These are phyloP conservation scores for Sciurus niger DNA, from an alignment of 2,113 vertebrate species.

Conservation along the genomic window DNA sequence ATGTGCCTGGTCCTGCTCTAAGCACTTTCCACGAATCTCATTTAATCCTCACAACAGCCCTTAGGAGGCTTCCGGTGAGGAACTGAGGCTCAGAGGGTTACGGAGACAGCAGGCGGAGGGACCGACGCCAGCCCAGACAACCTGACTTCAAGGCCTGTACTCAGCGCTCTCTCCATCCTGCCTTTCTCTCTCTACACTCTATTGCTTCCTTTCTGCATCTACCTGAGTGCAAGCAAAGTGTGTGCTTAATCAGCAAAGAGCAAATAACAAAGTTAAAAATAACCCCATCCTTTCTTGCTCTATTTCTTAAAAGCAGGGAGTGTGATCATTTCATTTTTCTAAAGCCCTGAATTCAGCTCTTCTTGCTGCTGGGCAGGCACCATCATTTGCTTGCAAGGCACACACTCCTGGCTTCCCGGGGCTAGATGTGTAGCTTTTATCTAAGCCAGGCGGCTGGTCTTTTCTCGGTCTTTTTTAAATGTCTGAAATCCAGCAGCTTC, in stretches of 20 bases:
- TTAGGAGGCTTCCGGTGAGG: neutral
- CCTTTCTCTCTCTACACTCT: neutral
- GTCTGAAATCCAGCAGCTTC: slow-evolving; percentile 54
- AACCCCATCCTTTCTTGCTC: neutral
- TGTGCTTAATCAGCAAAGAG: slow-evolving; percentile 37
- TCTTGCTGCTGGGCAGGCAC: neutral
- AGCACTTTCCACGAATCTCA: neutral
- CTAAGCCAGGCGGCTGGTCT: slow-evolving; percentile 41
- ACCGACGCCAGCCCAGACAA: neutral
- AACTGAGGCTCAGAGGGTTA: neutral
- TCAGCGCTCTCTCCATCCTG: neutral
- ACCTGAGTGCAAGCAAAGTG: neutral
- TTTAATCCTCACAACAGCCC: neutral
- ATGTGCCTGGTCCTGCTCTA: neutral
- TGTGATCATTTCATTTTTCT: slow-evolving; percentile 19
- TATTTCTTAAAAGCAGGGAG: slow-evolving; percentile 40
- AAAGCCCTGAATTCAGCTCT: slow-evolving; percentile 22
- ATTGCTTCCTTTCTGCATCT: neutral
- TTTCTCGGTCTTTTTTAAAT: slow-evolving; percentile 19
- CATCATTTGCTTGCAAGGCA: slow-evolving; percentile 61
- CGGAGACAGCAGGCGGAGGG: neutral
- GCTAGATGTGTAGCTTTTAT: neutral
- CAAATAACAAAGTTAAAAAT: slow-evolving; percentile 63
- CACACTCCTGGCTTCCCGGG: neutral
- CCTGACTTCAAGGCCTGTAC: neutral